Base-by-base conservation (phyloP, 2,888 invertebrate species). In the Tenthredo amoena region DNA sequence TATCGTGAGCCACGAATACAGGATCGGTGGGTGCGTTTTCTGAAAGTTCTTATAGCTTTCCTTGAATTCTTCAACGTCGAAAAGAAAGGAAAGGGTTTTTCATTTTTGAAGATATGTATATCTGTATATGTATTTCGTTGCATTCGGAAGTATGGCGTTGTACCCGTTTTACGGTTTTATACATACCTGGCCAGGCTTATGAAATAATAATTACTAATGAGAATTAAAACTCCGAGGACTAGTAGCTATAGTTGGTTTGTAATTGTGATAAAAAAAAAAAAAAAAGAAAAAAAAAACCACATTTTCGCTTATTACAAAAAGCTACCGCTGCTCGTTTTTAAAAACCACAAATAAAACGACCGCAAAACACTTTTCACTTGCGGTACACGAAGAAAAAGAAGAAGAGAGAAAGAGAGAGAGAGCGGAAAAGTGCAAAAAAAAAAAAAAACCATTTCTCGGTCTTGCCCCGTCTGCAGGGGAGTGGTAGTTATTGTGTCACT, bases 351-450 rank as follows among this genome's bases (percentile, higher is more conserved):
- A 62, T 40, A 62, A 81, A 81, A 62, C 18, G 21, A 62, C 50
- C 18, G 40, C 40, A 81, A 81, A 77, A 62, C 62, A 81, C 81
- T 81, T 62, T 81, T 81, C 81, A 62, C 58, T 62, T 40, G 81
- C 81, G 81, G n/a, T 81, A 58, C 37, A 84, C 58, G 18, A 21
- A 72, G 74, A 15, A 43, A 50, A 55, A 74, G 9, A 21, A n/a
- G 43, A 15, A 37, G 21, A 37, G 12, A 26, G 18, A 77, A 37
- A 34, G 34, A 62, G 21, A 81, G 40, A 84, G 18, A n/a, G 65
- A 37, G 26, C 6, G n/a, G n/a, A 26, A 21, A 55, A 34, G 7
- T 43, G 47, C 26, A 15, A 47, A 31, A 72, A n/a, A 12, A 31
- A 40, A 74, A 9, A 65, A 31, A 43, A 74, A 6, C 34, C 26